These are phyloP conservation scores for Chondrosia reniformis DNA, from an alignment of 37 sponge, comb jelly and placozoan species.

Conservation along the genomic window DNA sequence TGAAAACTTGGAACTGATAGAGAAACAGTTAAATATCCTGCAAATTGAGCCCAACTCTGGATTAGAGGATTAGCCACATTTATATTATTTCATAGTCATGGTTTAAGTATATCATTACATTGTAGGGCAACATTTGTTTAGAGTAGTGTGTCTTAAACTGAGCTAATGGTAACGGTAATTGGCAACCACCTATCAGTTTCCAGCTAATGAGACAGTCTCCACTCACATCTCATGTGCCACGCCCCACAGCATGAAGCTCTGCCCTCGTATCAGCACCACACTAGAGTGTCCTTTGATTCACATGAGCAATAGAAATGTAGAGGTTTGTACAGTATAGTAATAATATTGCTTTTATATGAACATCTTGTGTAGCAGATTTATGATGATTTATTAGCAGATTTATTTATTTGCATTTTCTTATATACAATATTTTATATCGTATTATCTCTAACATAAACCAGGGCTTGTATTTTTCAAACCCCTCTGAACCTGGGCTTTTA, in stretches of 20 bases:
- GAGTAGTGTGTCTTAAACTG: constrained; percentile 55
- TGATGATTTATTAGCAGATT: too few relatives aligned
- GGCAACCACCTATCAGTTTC: constrained; percentile 50
- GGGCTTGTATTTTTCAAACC: too few relatives aligned
- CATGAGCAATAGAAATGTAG: not conserved
- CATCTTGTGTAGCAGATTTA: too few relatives aligned
- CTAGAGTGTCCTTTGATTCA: constrained; percentile 23
- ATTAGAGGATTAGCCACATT: not conserved
- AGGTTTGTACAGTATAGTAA: not conserved
- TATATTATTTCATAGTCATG: not conserved
- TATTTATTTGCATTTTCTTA: too few relatives aligned
- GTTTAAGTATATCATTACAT: not conserved
- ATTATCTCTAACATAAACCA: too few relatives aligned
- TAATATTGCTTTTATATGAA: not conserved
- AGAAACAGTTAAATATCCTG: not conserved
- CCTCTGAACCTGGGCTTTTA: too few relatives aligned
- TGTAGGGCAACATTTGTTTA: constrained; percentile 50
- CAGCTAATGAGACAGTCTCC: constrained; percentile 51
- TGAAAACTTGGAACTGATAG: constrained; percentile 32
- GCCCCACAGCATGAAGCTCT: constrained; percentile 20
- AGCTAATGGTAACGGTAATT: constrained; percentile 65
- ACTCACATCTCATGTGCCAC: constrained; percentile 9
- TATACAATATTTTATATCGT: too few relatives aligned
- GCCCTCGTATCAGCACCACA: not conserved
- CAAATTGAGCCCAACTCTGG: not conserved